Evolutionary conservation across 2,888 invertebrate species (phyloP).

Genomic region (Hydriomena furcata): DNA sequence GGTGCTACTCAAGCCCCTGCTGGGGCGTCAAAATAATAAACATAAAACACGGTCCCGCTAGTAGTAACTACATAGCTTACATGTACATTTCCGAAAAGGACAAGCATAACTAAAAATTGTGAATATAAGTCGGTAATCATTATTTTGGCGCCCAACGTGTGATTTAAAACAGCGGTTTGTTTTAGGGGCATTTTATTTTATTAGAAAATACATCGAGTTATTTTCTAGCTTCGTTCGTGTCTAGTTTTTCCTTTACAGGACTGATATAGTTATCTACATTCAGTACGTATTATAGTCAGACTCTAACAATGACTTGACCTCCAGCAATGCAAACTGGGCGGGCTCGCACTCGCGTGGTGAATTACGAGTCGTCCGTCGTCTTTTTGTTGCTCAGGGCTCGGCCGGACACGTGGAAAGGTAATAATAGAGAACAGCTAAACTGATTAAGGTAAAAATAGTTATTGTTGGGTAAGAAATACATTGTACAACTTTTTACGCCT

Average conservation of each 20-base stretch:
- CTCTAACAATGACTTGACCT: slow-evolving; percentile 16
- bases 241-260: slow-evolving; percentile 2
- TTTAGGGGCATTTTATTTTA: no score
- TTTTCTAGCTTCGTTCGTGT: neutral
- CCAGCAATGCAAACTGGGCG: slow-evolving; percentile 5
- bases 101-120: no score
- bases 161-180: no score
- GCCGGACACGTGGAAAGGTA: slow-evolving; percentile 11
- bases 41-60: neutral
- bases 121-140: no score
- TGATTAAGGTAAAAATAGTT: slow-evolving; percentile 1
- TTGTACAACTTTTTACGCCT: no score
- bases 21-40: neutral
- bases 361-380: slow-evolving; percentile 12
- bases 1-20: neutral
- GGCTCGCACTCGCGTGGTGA: slow-evolving; percentile 13
- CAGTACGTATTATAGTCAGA: neutral
- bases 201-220: no score
- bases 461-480: no score
- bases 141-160: slow-evolving; percentile 17
- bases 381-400: slow-evolving; percentile 11
- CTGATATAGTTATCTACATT: slow-evolving; percentile 9
- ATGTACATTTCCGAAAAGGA: no score
- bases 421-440: slow-evolving; percentile 4
- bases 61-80: no score